Conservation (phyloP, 2,888 invertebrate species). For the Meliscaeva auricollis region DNA sequence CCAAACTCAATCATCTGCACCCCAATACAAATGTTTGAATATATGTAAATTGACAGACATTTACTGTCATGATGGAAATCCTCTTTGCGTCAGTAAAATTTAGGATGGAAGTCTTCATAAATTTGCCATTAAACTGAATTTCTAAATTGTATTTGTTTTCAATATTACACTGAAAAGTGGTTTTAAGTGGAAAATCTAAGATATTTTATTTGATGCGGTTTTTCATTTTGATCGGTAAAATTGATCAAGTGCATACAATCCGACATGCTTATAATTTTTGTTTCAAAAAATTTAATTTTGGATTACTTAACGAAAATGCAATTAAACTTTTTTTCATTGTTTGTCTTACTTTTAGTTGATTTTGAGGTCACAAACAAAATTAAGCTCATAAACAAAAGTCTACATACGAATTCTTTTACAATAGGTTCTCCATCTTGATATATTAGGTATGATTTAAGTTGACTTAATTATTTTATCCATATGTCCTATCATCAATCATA, state of each 20-base stretch:
- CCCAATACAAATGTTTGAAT: too few species aligned
- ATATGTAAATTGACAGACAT: conserved; percentile 33
- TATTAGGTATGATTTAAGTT: not conserved
- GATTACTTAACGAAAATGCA: not conserved
- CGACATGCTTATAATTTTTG: not conserved
- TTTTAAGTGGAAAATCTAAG: conserved; percentile 12
- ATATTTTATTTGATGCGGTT: conserved; percentile 18
- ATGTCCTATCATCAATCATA: not conserved
- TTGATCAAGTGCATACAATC: conserved; percentile 11
- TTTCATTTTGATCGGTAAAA: conserved; percentile 24
- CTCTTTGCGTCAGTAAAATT: conserved; percentile 6
- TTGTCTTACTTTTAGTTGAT: not conserved
- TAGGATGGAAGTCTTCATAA: conserved; percentile 1
- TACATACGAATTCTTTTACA: too few species aligned
- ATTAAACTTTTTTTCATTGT: not conserved
- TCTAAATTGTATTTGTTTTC: conserved; percentile 38
- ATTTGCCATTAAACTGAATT: conserved; percentile 28
- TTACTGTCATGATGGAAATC: conserved; percentile 16
- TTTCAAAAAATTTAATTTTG: not conserved
- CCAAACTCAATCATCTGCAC: not conserved
- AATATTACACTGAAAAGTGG: conserved; percentile 12
- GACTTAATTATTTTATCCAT: not conserved
- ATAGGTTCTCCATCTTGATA: not conserved
- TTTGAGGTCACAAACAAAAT: not conserved
- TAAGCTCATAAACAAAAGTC: too few species aligned